Evolutionary conservation across 2,888 invertebrate genomes (phyloP).

Genomic region (Temnothorax ravouxi): DNA sequence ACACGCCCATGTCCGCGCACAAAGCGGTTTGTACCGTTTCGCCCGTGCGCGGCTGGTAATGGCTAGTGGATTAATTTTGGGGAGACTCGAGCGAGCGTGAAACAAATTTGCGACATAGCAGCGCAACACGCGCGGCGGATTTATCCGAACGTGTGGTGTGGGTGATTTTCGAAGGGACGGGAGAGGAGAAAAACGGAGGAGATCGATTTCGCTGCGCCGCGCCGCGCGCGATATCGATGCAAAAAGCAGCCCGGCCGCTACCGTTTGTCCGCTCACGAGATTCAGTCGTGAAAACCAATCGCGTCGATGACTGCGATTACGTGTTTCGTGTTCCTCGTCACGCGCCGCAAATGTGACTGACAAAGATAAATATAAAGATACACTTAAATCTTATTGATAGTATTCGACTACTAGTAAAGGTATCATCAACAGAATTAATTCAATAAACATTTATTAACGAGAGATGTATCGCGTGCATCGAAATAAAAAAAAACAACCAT

Average conservation of each 20-base stretch:
- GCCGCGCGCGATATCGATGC: conserved; percentile 39
- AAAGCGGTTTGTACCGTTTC: conserved; percentile 54
- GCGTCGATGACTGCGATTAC: conserved; percentile 9
- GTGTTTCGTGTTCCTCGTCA: not conserved
- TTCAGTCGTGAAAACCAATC: not conserved
- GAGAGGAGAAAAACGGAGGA: not conserved
- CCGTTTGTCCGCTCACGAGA: conserved; percentile 7
- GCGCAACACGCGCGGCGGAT: conserved; percentile 23
- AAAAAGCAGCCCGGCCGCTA: not conserved
- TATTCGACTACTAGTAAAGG: not conserved
- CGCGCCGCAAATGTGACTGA: not conserved
- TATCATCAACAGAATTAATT: not conserved
- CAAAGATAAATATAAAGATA: not conserved
- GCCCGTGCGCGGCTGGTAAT: conserved; percentile 44
- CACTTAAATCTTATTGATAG: not conserved
- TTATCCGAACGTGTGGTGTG: conserved; percentile 26
- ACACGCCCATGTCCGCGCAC: conserved; percentile 47
- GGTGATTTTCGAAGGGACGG: conserved; percentile 31
- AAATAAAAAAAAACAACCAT: not conserved
- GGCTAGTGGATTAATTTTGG: conserved; percentile 55
- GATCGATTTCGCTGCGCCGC: conserved; percentile 31
- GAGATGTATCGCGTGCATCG: not conserved
- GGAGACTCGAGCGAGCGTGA: conserved; percentile 54
- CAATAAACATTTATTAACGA: not conserved
- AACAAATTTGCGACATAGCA: conserved; percentile 53